Conservation (phyloP, 2,888 invertebrate genomes). For the Platerodrilus igneus region DNA sequence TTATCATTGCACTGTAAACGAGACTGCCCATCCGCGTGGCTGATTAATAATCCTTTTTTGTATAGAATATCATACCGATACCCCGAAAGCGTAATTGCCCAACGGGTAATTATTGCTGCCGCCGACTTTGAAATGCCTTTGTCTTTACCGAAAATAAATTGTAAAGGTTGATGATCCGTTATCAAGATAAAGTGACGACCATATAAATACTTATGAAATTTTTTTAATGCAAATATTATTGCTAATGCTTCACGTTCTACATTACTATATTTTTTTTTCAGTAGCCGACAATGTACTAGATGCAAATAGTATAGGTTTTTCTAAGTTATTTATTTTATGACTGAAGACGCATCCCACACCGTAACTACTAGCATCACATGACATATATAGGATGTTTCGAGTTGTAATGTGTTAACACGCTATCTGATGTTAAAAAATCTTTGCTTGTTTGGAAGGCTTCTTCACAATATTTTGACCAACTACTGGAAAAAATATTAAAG, state of each 20-base stretch:
- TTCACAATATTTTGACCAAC: too few species aligned
- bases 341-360: too few species aligned
- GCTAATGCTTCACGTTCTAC: conserved; percentile 14
- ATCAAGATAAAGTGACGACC: conserved; percentile 13
- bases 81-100: neutral
- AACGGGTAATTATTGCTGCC: neutral
- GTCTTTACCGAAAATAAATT: conserved; percentile 11
- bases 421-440: too few species aligned
- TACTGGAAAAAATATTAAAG: too few species aligned
- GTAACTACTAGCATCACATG: too few species aligned
- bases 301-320: conserved; percentile 12
- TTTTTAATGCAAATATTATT: conserved; percentile 15
- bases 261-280: conserved; percentile 7
- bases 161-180: conserved; percentile 16
- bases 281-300: conserved; percentile 11
- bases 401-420: too few species aligned
- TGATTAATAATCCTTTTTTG: conserved; percentile 1
- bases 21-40: neutral
- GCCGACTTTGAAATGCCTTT: conserved; percentile 2
- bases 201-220: conserved; percentile 14
- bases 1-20: too few species aligned
- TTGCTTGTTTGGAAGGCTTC: too few species aligned
- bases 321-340: too few species aligned
- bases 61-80: conserved; percentile 1
- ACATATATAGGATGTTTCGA: too few species aligned